Evolutionary conservation across 1,140 invertebrate species (phyloP), one percentile per base, ranked within the genome.

Genomic region (Drosophila orosa): DNA sequence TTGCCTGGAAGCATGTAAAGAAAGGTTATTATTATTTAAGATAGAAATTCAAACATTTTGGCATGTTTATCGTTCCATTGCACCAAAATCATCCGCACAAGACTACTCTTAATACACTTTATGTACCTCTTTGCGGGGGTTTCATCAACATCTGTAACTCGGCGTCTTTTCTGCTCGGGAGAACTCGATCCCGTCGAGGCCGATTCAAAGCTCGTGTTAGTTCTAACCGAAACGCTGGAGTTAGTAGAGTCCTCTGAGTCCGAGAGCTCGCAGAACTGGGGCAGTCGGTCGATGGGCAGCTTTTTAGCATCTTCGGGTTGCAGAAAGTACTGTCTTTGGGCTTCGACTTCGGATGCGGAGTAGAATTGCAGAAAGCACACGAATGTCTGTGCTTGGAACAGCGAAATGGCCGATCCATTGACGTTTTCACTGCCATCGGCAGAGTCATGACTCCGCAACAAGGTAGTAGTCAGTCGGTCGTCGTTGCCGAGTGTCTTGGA

Each of bases 311-410:
- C 24, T 2, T 24, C 40, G 7, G 15, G 27, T 27, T 44, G 8
- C 7, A 31, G 15, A 60, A 66, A 24, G 24, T 48, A 27, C 6
- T 60, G 27, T 5, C 13, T 10, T 50, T 60, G 62, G 17, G 24
- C 13, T 6, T 60, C 56, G 3, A 31, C 55, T 12, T 66, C 62
- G 3, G 55, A 12, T 3, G 19, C n/a, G 2, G 44, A 50, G 12
- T 66, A 66, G 8, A 66, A 66, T 15, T 66, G 62, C 13, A 66
- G 10, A 6, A 66, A 66, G 3, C 29, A 44, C 3, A 60, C 24
- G 15, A 66, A 66, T 0, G 31, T 24, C 5, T 42, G 40, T 5
- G 9, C 27, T 5, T 60, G 31, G 31, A 35, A 48, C 3, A 66
- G 55, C n/a, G 62, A 66, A 35, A 61, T 60, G 0, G 62, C 31